Percentiles rank a stretch among this genome's conserved stretches.
Conservation (phyloP, 2,888 invertebrate genomes). For the Agrotis segetum region DNA sequence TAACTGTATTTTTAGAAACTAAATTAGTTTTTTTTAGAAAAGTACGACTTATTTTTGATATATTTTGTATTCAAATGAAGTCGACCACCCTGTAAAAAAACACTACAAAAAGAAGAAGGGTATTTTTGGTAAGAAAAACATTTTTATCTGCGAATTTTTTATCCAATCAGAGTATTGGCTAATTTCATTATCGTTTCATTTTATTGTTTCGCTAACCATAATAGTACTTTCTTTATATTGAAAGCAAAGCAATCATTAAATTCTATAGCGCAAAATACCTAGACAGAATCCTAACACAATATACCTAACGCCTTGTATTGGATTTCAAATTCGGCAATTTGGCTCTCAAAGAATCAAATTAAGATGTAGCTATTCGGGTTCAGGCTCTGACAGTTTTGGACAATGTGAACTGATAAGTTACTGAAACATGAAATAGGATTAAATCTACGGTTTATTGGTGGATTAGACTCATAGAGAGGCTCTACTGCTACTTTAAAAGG, state of each 20-base stretch:
- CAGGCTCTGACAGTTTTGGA: slow-evolving; percentile 3
- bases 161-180: neutral
- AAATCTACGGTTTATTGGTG: neutral
- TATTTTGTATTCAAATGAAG: too few species aligned
- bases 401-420: slow-evolving; percentile 16
- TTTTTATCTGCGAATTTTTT: too few species aligned
- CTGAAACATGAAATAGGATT: slow-evolving; percentile 7
- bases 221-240: neutral
- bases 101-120: too few species aligned
- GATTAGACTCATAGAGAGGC: neutral
- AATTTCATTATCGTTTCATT: slow-evolving; percentile 39
- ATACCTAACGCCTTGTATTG: neutral
- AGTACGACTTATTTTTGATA: too few species aligned
- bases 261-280: neutral
- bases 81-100: too few species aligned
- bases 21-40: too few species aligned
- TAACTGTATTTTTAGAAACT: too few species aligned
- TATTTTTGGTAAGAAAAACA: too few species aligned
- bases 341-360: slow-evolving; percentile 28
- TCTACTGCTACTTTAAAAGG: too few species aligned
- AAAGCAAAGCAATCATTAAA: neutral
- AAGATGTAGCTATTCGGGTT: slow-evolving; percentile 2
- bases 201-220: slow-evolving; percentile 16
- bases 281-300: neutral
- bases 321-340: slow-evolving; percentile 16